Conservation (phyloP, 2,888 invertebrate species). For the Andrena bucephala region DNA sequence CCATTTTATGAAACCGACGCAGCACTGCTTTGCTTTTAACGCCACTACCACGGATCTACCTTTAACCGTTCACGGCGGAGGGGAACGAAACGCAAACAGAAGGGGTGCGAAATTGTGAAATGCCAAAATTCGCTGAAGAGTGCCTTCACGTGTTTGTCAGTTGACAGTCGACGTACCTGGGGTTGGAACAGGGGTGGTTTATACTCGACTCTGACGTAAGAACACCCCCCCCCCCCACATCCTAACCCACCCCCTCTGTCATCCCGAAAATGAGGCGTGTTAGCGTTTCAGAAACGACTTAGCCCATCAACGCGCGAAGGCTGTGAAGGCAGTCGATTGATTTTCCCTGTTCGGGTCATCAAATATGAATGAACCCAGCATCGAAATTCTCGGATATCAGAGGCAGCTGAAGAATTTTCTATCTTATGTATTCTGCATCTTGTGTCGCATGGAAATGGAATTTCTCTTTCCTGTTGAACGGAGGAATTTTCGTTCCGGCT, state of each 20-base stretch:
- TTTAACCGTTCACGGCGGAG: no score
- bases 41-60: no score
- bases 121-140: conserved; percentile 4
- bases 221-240: no score
- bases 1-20: no score
- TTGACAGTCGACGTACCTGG: conserved; percentile 7
- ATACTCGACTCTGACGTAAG: conserved; percentile 64
- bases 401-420: not conserved
- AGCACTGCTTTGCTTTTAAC: no score
- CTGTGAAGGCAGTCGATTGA: conserved; percentile 5
- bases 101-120: conserved; percentile 13
- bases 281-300: conserved; percentile 51
- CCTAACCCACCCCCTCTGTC: conserved; percentile 23
- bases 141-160: conserved; percentile 26
- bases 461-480: not conserved
- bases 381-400: not conserved
- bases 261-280: conserved; percentile 53
- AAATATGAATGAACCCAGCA: conserved; percentile 31
- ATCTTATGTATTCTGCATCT: not conserved
- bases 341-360: conserved; percentile 26
- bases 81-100: no score
- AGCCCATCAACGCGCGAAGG: conserved; percentile 30
- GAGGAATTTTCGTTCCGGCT: not conserved
- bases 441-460: not conserved
- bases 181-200: conserved; percentile 2